Conservation (phyloP, 2,797 vertebrate genomes). For the Rhynchonycteris naso region DNA sequence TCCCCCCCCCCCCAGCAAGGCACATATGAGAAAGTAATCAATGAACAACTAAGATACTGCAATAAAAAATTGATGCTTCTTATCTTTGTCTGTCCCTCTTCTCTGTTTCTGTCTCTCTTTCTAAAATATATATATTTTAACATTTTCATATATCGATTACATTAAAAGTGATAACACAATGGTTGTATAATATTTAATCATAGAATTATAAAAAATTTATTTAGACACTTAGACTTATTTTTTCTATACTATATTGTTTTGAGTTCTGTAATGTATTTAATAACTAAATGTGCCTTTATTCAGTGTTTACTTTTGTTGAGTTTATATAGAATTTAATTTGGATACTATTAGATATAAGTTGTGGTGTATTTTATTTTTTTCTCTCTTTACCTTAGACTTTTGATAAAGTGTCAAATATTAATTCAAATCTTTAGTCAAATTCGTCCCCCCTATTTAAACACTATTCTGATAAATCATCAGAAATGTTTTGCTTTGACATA, state of each 20-base stretch:
- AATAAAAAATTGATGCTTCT: too few relatives aligned
- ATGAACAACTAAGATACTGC: too few relatives aligned
- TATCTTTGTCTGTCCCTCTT: too few relatives aligned
- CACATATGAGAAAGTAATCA: too few relatives aligned
- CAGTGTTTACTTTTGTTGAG: not conserved
- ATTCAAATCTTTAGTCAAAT: not conserved
- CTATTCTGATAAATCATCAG: not conserved
- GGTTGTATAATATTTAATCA: not conserved
- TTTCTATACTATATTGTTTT: not conserved
- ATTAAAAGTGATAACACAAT: not conserved
- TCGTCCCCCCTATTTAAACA: not conserved
- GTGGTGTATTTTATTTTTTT: not conserved
- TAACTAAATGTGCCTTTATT: not conserved
- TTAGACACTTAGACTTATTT: not conserved
- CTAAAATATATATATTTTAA: not conserved
- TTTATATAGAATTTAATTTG: not conserved
- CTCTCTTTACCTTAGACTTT: not conserved
- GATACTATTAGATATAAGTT: not conserved
- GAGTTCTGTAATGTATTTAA: not conserved
- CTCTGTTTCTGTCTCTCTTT: too few relatives aligned
- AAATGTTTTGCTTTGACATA: not conserved
- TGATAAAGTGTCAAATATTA: not conserved
- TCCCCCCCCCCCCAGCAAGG: too few relatives aligned
- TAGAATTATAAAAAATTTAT: not conserved
- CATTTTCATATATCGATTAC: not conserved